Percentiles rank a stretch among this genome's conserved stretches.
Conservation (phyloP, 2,888 invertebrate species). For the Limnephilus lunatus region DNA sequence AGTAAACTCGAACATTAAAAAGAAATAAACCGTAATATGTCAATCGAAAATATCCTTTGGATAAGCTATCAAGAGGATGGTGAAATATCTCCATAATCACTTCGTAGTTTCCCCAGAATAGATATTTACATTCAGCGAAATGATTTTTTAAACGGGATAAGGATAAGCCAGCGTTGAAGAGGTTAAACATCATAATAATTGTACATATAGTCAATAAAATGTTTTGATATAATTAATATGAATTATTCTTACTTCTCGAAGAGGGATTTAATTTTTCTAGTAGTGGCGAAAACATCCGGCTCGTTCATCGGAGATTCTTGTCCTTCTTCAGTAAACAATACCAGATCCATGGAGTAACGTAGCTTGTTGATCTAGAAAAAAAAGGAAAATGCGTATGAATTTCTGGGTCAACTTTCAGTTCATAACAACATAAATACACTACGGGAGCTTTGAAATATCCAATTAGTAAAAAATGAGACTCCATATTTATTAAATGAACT, state of each 20-base stretch:
- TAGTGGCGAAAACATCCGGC: constrained; percentile 66
- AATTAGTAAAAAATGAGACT: not conserved
- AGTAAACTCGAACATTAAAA: too few relatives aligned
- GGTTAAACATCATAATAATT: too few relatives aligned
- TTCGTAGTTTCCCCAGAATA: too few relatives aligned
- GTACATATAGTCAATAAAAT: not conserved
- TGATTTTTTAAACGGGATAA: too few relatives aligned
- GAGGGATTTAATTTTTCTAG: constrained; percentile 66
- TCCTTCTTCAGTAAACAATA: constrained; percentile 76
- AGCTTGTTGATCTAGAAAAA: constrained; percentile 83
- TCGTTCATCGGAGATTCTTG: constrained; percentile 69
- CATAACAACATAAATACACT: not conserved
- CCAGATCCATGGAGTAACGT: constrained; percentile 84
- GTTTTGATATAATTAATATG: not conserved
- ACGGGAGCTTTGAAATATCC: not conserved
- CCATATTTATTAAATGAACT: too few relatives aligned
- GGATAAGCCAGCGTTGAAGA: too few relatives aligned
- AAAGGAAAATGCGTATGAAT: not conserved
- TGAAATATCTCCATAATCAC: too few relatives aligned
- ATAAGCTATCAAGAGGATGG: too few relatives aligned
- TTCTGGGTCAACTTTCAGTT: not conserved
- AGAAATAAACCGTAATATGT: too few relatives aligned
- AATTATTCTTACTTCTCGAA: constrained; percentile 63
- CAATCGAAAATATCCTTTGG: too few relatives aligned
- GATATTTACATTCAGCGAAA: too few relatives aligned